These are phyloP conservation scores for Oscheius onirici DNA, from an alignment of 2,888 invertebrate species.

Conservation along the genomic window DNA sequence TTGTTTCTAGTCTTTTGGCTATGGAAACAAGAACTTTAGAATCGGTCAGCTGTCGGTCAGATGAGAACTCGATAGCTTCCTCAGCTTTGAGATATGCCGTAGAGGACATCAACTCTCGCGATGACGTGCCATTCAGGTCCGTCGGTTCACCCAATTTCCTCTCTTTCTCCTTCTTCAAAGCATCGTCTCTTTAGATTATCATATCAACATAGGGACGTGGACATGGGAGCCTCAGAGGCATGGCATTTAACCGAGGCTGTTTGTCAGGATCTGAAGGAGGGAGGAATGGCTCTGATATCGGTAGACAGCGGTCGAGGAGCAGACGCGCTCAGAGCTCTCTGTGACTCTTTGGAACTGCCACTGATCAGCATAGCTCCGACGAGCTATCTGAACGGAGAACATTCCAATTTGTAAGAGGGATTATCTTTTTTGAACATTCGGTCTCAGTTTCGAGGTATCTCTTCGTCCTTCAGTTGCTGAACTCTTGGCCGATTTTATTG, in stretches of 20 bases:
- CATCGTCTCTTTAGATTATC: slow-evolving; percentile 43
- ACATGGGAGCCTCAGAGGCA: slow-evolving; percentile 49
- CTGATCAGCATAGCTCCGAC: slow-evolving; percentile 45
- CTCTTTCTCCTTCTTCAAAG: background rate
- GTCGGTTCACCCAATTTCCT: slow-evolving; percentile 12
- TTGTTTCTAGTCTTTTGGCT: slow-evolving; percentile 19
- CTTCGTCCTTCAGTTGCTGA: slow-evolving; percentile 94
- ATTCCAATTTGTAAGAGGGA: slow-evolving; percentile 35
- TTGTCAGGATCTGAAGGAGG: slow-evolving; percentile 66
- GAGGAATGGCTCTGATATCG: slow-evolving; percentile 68
- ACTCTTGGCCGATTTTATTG: slow-evolving; percentile 92
- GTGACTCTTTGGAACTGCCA: slow-evolving; percentile 57
- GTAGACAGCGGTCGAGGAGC: slow-evolving; percentile 57
- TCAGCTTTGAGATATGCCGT: slow-evolving; percentile 53
- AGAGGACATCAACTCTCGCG: slow-evolving; percentile 53
- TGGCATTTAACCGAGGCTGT: slow-evolving; percentile 61
- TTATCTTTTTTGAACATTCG: background rate
- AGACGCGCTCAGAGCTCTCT: slow-evolving; percentile 52
- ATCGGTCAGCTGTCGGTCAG: slow-evolving; percentile 65
- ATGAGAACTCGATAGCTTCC: slow-evolving; percentile 43
- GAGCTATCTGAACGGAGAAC: slow-evolving; percentile 25
- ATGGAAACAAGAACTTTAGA: slow-evolving; percentile 40
- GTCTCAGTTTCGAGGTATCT: slow-evolving; percentile 73
- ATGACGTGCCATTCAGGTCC: slow-evolving; percentile 56
- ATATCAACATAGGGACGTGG: slow-evolving; percentile 52